phyloP scores from a whole-genome alignment of 1,140 invertebrate species.

The Philotrypesis tridentata region DNA sequence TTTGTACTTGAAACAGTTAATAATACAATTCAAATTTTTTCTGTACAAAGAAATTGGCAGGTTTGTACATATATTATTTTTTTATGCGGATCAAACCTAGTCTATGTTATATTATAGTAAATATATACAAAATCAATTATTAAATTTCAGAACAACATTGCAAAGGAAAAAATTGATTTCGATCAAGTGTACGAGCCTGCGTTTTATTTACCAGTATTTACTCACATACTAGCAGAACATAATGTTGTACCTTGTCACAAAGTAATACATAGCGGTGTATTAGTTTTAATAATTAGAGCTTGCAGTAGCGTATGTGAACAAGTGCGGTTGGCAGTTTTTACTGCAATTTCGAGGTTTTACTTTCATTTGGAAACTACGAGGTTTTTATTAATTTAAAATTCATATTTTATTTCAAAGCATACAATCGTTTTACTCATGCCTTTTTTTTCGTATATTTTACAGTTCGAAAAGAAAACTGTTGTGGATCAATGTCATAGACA shows the following conservation, averaged over 20 bases:
- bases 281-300: conserved; percentile 79
- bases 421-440: neutral
- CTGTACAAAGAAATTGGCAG: conserved; percentile 66
- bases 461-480: conserved; percentile 73
- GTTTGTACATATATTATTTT: conserved; percentile 51
- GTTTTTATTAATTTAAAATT: conserved; percentile 65
- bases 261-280: conserved; percentile 78
- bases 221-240: conserved; percentile 78
- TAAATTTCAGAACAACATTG: neutral
- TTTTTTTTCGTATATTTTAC: conserved; percentile 47
- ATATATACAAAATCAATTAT: conserved; percentile 17
- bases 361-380: conserved; percentile 80
- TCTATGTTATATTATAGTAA: too few species aligned
- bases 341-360: conserved; percentile 80
- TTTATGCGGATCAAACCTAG: too few species aligned
- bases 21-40: conserved; percentile 82
- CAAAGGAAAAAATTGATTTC: conserved; percentile 1
- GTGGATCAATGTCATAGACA: conserved; percentile 72
- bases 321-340: conserved; percentile 79
- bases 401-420: neutral
- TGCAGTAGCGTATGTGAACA: conserved; percentile 76
- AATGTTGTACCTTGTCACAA: conserved; percentile 79
- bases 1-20: conserved; percentile 78
- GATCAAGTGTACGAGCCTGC: conserved; percentile 80
- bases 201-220: conserved; percentile 82